phyloP scores from a whole-genome alignment of 2,797 vertebrate genomes.

The Oreonectes daqikongensis region DNA sequence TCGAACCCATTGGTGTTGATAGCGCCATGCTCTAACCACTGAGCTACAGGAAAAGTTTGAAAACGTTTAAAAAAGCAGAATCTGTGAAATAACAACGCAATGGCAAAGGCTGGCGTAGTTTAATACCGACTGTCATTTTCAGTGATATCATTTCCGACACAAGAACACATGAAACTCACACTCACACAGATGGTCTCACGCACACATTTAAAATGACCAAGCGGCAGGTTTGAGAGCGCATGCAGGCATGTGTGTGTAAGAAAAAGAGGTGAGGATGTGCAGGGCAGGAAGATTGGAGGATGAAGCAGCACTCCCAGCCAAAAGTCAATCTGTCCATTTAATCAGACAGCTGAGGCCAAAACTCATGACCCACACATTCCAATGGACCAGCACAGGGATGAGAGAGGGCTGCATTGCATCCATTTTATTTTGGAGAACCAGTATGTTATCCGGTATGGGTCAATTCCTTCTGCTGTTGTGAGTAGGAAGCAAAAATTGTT shows the following conservation, averaged over 20 bases:
- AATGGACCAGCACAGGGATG: slow-evolving; percentile 26
- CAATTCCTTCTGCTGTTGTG: slow-evolving; percentile 45
- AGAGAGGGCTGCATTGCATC: slow-evolving; percentile 34
- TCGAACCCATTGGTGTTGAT: too few relatives aligned
- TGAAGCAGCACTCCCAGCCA: slow-evolving; percentile 31
- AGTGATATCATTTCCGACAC: slow-evolving; percentile 27
- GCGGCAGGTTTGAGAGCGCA: slow-evolving; percentile 34
- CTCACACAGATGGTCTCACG: slow-evolving; percentile 21
- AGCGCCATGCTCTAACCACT: too few relatives aligned
- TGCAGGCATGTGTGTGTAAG: slow-evolving; percentile 24
- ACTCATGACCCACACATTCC: slow-evolving; percentile 43
- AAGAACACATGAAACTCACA: slow-evolving; percentile 8
- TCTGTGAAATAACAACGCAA: slow-evolving; percentile 41
- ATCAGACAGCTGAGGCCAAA: slow-evolving; percentile 45
- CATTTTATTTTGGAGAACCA: slow-evolving; percentile 45
- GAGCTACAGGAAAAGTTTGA: too few relatives aligned
- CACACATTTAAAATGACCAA: slow-evolving; percentile 22
- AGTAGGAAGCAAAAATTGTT: slow-evolving; percentile 49
- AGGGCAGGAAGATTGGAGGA: background rate
- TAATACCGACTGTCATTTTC: slow-evolving; percentile 48
- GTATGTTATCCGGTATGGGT: slow-evolving; percentile 16
- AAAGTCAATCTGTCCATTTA: slow-evolving; percentile 46
- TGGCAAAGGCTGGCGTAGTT: slow-evolving; percentile 69
- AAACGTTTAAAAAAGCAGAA: too few relatives aligned
- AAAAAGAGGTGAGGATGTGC: background rate